Base-by-base conservation (phyloP, 2,888 invertebrate genomes). In the Cacoxenus indagator region DNA sequence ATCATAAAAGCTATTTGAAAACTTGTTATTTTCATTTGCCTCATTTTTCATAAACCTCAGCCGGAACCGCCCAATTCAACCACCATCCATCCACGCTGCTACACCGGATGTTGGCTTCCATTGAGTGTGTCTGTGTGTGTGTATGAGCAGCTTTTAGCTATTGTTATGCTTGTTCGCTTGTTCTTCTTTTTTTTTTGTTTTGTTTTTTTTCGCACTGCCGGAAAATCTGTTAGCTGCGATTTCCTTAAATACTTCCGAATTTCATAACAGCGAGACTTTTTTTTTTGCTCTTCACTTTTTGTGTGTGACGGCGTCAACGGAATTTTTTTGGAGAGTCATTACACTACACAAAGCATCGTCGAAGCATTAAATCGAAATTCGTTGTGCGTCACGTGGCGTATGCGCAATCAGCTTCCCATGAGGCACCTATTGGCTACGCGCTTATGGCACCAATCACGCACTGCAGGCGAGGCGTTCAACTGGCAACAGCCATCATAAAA, bases 191-290 rank as follows among this genome's bases (percentile, higher is more conserved):
- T 51, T 51, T 17, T 51, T 51, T 22, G 6, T 51, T 4, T 51
- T 51, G 17, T 22, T 51, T 22, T 0, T 51, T 48, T 8, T 59
- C 19, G 37, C 14, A 59, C 31, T 59, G 11, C n/a, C 61, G 61
- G 61, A 62, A 81, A 78, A 81, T 81, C 76, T 80, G 43, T 82
- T 77, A 77, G 74, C 78, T 79, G 82, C 83, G 80, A 83, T 84
- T 82, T 82, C 79, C 84, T 79, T 83, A 83, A 83, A 83, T 79
- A 82, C 84, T 81, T 78, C 77, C 79, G 78, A 79, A 77, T 83
- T 83, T 83, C 82, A 79, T 84, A 81, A 62, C 11, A 62, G 76
- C 62, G 29, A 59, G 74, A 76, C 75, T 76, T 75, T 70, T 65
- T 73, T 65, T 1, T 43, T 43, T 43, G 45, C 45, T 43, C 48